Evolutionary conservation across 2,888 invertebrate species (phyloP), one percentile per base, ranked within the genome.

Genomic region (Panzeria rudis): DNA sequence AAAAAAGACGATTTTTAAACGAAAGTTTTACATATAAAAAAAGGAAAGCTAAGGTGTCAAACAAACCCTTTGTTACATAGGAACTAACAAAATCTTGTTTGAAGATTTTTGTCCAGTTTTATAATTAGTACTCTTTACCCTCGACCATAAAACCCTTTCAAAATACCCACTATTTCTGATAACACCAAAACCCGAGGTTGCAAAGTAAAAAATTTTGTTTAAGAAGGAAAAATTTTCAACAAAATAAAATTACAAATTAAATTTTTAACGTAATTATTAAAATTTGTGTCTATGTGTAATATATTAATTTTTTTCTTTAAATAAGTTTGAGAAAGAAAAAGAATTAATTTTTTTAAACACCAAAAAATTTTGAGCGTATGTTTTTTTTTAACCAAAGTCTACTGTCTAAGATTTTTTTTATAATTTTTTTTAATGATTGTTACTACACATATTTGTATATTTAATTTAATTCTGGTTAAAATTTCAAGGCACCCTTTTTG

Each of bases 361-460:
- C 11, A 52, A 69, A 15, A 41, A 71, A 69, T 61, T 66, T 84
- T 76, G 79, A 82, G 64, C 78, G 23, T 76, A 82, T 82, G 76
- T 77, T 72, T 47, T 76, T 79, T 38, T 59, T 15, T n/a, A 15
- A 86, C 86, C 86, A 86, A 86, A 86, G 86, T 79, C 80, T 64
- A 83, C 59, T 71, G 6, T 62, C 17, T 86, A 83, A 79, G 76
- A 77, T 71, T 59, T 38, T 38, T 56, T 29, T 64, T 61, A 50
- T 54, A 54, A 62, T 68, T 50, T 59, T 72, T 76, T 54, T 9
- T 11, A 11, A 15, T 44, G 41, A 62, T 25, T 83, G 68, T 76
- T 78, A 29, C 52, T 25, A 62, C 1, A 38, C 4, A 59, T 15
- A 59, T 11, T 54, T 59, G 32, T 77, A 52, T 20, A 66, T 72